These are phyloP conservation scores for Daphoenositta chrysoptera DNA, from an alignment of 2,113 vertebrate genomes.

Conservation along the genomic window DNA sequence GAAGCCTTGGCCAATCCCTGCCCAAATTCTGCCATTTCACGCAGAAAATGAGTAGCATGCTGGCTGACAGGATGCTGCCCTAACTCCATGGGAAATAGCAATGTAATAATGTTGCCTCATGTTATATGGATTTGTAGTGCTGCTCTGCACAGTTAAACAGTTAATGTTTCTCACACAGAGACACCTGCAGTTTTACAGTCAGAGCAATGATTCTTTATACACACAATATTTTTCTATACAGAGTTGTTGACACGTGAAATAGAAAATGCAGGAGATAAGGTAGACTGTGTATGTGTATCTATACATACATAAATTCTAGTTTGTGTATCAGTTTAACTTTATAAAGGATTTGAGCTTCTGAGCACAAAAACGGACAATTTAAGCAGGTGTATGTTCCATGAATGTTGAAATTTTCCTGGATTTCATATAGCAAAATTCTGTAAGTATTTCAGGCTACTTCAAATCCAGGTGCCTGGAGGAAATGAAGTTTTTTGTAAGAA, in stretches of 20 bases:
- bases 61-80: neutral
- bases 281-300: neutral
- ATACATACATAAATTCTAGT: neutral
- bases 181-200: neutral
- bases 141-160: conserved; percentile 17
- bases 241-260: neutral
- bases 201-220: neutral
- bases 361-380: neutral
- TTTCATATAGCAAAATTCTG: neutral
- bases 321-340: neutral
- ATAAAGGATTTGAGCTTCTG: neutral
- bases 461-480: neutral
- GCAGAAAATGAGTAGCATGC: neutral
- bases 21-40: accelerated
- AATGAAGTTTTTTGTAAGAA: neutral
- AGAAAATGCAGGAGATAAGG: neutral
- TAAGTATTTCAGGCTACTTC: neutral
- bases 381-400: neutral
- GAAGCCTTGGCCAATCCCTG: neutral
- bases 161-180: neutral
- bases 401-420: neutral
- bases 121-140: neutral
- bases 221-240: neutral
- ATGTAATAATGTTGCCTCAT: neutral
- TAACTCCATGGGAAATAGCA: neutral